phyloP scores from a whole-genome alignment of 2,797 vertebrate species.

The Phataginus tetradactyla region DNA sequence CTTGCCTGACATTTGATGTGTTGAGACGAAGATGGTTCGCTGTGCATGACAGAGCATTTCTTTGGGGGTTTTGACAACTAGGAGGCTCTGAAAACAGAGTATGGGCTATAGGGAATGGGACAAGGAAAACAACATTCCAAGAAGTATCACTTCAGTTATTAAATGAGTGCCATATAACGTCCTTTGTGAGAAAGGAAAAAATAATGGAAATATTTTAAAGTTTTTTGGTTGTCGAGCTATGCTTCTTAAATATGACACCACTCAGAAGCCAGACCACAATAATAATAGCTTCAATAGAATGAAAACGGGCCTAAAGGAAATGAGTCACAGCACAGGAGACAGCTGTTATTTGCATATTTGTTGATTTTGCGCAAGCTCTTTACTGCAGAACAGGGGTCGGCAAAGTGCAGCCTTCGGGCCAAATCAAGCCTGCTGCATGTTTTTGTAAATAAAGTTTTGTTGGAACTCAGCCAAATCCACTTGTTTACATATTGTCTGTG shows the following conservation, averaged over 20 bases:
- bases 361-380: neutral
- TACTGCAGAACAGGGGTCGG: neutral
- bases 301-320: neutral
- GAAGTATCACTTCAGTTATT: neutral
- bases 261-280: neutral
- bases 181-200: neutral
- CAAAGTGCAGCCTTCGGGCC: neutral
- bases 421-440: neutral
- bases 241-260: neutral
- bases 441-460: slow-evolving; percentile 52
- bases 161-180: neutral
- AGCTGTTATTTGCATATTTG: neutral
- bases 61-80: neutral
- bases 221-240: neutral
- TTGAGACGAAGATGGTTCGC: neutral
- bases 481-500: neutral
- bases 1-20: neutral
- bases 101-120: neutral
- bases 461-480: neutral
- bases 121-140: neutral
- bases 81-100: neutral
- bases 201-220: neutral
- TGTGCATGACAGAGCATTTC: neutral
- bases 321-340: neutral
- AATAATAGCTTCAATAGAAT: neutral